Conservation (phyloP, 2,797 vertebrate genomes). For the Megaceryle alcyon region DNA sequence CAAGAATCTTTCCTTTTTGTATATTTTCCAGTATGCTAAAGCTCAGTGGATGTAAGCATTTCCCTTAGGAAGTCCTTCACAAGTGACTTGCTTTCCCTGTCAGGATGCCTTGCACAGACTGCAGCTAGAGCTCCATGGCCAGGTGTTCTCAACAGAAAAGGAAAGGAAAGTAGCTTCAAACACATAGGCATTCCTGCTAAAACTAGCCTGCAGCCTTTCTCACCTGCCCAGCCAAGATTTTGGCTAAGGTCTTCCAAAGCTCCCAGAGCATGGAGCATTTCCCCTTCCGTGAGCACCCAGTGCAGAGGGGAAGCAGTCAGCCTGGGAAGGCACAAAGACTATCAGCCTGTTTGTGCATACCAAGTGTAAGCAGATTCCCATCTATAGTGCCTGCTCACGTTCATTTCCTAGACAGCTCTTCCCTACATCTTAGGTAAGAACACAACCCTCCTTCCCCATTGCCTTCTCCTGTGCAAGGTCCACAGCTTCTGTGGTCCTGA, state of each 20-base stretch:
- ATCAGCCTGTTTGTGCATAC: neutral
- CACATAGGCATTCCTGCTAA: neutral
- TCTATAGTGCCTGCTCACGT: neutral
- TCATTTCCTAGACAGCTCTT: neutral
- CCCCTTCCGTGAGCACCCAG: neutral
- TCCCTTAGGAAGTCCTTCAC: conserved; percentile 49
- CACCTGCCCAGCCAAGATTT: neutral
- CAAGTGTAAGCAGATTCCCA: neutral
- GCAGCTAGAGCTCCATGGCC: neutral
- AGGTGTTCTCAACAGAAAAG: neutral
- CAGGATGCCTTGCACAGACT: neutral
- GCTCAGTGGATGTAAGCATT: neutral
- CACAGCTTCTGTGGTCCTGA: neutral
- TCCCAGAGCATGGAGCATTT: neutral
- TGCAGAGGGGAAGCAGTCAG: neutral
- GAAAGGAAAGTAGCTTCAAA: neutral
- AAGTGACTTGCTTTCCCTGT: neutral
- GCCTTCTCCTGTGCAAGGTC: neutral
- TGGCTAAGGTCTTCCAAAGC: neutral
- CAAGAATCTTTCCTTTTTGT: neutral
- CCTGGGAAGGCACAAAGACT: neutral
- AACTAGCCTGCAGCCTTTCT: neutral
- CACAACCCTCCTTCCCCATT: neutral
- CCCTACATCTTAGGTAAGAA: neutral
- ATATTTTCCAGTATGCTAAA: conserved; percentile 8